These are phyloP conservation scores for Rhinopithecus roxellana DNA, from an alignment of 2,113 vertebrate genomes.

Conservation along the genomic window DNA sequence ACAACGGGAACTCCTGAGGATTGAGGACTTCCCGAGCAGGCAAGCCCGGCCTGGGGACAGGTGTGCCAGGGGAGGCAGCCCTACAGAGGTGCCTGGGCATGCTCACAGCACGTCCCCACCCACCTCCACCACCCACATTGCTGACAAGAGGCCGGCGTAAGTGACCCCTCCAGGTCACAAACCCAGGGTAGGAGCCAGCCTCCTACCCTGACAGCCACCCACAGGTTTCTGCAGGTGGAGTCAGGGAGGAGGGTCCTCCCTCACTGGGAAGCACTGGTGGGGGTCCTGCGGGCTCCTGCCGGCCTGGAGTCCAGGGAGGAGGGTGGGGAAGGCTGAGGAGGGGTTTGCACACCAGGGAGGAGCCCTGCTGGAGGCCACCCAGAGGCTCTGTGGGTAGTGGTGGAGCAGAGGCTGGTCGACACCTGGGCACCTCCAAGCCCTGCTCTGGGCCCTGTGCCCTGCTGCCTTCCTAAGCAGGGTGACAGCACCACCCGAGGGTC, in stretches of 20 bases:
- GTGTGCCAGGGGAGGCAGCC: neutral
- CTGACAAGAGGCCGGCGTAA: neutral
- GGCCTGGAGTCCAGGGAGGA: too few species aligned
- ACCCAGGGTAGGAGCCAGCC: neutral
- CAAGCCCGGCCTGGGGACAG: neutral
- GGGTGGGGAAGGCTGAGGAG: neutral
- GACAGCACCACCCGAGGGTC: neutral
- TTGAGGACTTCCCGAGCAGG: neutral
- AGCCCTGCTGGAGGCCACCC: neutral
- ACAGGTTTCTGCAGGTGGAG: fast-evolving
- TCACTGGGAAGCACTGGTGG: too few species aligned
- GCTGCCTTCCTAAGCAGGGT: neutral
- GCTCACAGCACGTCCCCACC: neutral
- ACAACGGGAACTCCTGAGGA: neutral
- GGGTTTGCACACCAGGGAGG: neutral
- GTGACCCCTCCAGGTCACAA: neutral
- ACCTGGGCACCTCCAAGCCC: neutral
- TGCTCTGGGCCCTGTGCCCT: too few species aligned
- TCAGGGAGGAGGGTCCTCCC: fast-evolving
- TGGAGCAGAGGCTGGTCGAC: fast-evolving
- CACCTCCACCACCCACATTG: neutral
- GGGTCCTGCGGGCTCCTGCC: neutral
- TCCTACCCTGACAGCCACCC: neutral
- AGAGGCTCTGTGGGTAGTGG: fast-evolving
- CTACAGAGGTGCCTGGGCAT: too few species aligned